These are phyloP conservation scores for Macaca nemestrina DNA, from an alignment of 2,113 vertebrate species.

Conservation along the genomic window DNA sequence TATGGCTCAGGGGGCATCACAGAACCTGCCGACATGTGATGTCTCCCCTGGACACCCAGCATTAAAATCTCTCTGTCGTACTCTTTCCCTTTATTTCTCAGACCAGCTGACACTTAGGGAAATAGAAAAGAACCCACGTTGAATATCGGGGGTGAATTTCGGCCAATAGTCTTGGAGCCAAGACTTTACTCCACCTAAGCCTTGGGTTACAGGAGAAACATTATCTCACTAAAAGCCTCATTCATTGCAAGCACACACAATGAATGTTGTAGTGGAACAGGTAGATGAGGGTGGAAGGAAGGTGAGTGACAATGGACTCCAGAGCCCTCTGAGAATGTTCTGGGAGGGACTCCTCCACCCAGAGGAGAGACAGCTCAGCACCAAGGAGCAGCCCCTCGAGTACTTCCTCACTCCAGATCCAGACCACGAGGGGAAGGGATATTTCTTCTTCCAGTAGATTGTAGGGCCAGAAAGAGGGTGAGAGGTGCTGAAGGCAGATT, in stretches of 20 bases:
- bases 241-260: background rate
- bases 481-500: background rate
- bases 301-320: background rate
- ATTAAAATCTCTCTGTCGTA: no score
- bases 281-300: no score
- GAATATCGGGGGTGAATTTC: no score
- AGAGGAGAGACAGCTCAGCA: no score
- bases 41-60: no score
- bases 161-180: background rate
- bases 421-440: rapidly evolving
- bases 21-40: no score
- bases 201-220: background rate
- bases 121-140: no score
- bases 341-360: background rate
- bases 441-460: background rate
- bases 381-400: no score
- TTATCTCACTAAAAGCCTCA: background rate
- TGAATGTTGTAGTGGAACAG: background rate
- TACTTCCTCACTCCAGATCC: background rate
- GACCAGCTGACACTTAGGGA: no score
- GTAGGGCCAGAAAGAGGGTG: background rate
- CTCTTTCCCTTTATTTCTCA: no score
- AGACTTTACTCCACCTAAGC: background rate
- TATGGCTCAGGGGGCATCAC: no score
- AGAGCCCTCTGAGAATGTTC: background rate